Evolutionary conservation across 37 sponge, comb jelly and placozoan genomes (phyloP).

Genomic region (Hexactinellida sp.): DNA sequence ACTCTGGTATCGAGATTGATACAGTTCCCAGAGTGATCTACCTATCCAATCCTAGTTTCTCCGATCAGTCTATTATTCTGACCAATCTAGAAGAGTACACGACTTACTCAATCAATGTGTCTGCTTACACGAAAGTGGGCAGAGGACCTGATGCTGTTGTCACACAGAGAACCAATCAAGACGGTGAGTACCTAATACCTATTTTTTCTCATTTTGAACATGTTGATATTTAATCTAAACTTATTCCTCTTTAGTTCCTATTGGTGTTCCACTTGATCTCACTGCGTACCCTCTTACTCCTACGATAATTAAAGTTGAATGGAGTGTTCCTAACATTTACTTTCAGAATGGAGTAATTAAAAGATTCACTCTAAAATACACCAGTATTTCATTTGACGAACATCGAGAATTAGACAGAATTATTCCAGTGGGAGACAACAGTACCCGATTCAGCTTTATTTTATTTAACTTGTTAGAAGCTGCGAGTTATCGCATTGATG

Average conservation of each 20-base stretch:
- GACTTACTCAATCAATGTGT: background rate
- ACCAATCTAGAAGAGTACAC: background rate
- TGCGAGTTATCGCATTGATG: background rate
- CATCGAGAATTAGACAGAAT: background rate
- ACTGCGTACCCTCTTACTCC: background rate
- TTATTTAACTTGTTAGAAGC: background rate
- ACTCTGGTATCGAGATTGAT: conserved; percentile 16
- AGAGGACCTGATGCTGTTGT: background rate
- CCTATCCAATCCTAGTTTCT: background rate
- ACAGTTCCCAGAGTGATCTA: conserved; percentile 1
- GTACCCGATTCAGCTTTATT: background rate
- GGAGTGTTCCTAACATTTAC: conserved; percentile 4
- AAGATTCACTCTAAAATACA: background rate
- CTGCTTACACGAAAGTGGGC: conserved; percentile 13
- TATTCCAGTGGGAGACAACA: background rate
- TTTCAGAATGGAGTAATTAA: background rate
- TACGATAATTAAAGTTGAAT: background rate
- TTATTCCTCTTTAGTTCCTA: background rate
- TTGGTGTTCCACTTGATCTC: background rate
- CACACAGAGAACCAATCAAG: conserved; percentile 12
- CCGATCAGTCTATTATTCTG: background rate
- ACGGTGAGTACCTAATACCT: background rate
- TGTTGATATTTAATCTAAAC: background rate
- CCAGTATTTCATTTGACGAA: background rate
- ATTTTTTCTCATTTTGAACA: background rate